Percentiles rank a stretch among this genome's conserved stretches.
These are phyloP conservation scores for Ataeniobius toweri DNA, from an alignment of 2,797 vertebrate genomes.

Conservation along the genomic window DNA sequence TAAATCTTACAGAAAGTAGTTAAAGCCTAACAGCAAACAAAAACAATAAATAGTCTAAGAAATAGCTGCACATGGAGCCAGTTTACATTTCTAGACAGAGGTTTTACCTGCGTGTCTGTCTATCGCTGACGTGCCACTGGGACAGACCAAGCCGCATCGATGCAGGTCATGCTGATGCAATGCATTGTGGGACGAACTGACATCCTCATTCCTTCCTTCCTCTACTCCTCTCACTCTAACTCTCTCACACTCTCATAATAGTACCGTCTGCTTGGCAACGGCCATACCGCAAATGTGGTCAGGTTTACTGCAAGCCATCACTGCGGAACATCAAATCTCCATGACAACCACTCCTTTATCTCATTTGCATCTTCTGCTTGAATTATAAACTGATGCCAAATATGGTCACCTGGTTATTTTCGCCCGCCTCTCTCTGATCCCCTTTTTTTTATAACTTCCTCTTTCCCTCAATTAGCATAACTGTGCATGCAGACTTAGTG, in stretches of 20 bases:
- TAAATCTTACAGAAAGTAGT: background rate
- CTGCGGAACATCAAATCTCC: conserved; percentile 78
- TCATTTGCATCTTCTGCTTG: conserved; percentile 80
- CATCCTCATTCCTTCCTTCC: conserved; percentile 66
- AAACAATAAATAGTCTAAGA: background rate
- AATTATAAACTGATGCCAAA: conserved; percentile 74
- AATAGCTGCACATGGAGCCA: background rate
- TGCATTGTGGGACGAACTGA: conserved; percentile 76
- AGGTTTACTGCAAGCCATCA: conserved; percentile 75
- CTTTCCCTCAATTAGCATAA: conserved; percentile 63
- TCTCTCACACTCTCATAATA: conserved; percentile 70
- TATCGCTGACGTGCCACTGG: conserved; percentile 73
- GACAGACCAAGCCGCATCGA: conserved; percentile 66
- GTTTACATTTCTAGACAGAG: conserved; percentile 14
- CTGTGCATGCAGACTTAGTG: conserved; percentile 15
- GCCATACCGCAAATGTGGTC: conserved; percentile 76
- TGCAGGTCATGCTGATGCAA: conserved; percentile 69
- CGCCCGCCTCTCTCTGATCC: conserved; percentile 51
- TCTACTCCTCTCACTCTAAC: conserved; percentile 56
- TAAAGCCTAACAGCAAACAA: conserved; percentile 3
- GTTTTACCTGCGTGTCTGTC: conserved; percentile 78
- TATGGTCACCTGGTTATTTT: conserved; percentile 63
- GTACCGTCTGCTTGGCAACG: conserved; percentile 78
- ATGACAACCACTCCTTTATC: conserved; percentile 80
- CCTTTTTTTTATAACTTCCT: conserved; percentile 61